Conservation (phyloP, 2,888 invertebrate genomes). For the Drosophila austrosaltans region DNA sequence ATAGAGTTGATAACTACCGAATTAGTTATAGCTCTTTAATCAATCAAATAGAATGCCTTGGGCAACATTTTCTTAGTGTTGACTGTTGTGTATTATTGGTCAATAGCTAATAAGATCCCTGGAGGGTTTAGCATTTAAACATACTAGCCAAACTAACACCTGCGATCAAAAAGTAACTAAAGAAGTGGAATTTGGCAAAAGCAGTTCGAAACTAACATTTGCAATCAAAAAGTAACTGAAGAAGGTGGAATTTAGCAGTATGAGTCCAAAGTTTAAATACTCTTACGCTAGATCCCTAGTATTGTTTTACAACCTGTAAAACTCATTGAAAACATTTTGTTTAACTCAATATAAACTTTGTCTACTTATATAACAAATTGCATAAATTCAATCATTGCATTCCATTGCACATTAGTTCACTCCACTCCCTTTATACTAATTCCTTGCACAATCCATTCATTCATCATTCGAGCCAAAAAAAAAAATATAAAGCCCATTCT, state of each 20-base stretch:
- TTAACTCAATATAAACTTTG: no score
- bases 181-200: no score
- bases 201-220: no score
- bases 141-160: background rate
- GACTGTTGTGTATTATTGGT: background rate
- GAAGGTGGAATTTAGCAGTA: no score
- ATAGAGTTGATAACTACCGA: background rate
- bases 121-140: background rate
- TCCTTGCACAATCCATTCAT: slow-evolving; percentile 10
- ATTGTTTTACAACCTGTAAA: no score
- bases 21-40: background rate
- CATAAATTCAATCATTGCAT: slow-evolving; percentile 3
- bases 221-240: no score
- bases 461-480: slow-evolving; percentile 1
- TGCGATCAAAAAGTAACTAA: background rate
- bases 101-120: background rate
- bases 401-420: background rate
- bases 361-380: no score
- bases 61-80: background rate
- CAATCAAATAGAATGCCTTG: background rate
- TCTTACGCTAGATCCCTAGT: no score
- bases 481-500: slow-evolving; percentile 9
- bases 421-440: slow-evolving; percentile 7
- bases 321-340: no score
- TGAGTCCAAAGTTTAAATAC: no score